Base-by-base conservation (phyloP, 2,888 invertebrate genomes). In the Drosophila borealis region DNA sequence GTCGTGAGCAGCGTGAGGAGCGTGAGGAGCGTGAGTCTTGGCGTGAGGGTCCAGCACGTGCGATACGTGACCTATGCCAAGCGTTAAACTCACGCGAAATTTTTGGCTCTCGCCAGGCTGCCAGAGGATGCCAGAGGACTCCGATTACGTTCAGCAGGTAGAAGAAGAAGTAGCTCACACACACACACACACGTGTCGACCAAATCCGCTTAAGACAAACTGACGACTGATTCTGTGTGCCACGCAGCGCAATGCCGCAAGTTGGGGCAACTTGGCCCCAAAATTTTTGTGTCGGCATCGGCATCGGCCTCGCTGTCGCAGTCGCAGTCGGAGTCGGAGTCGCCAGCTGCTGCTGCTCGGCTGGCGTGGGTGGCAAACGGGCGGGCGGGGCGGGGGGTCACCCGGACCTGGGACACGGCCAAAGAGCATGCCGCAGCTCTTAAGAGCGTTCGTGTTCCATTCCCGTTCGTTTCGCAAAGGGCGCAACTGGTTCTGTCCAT, bases 201-300 rank as follows among this genome's bases (percentile, higher is more conserved):
- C 87, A 80, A 86, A 89, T 84, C 81, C 86, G 88, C 85, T 90
- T 89, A 86, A 82, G 86, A 86, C 85, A 87, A 82, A 90, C 88
- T 83, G 80, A 89, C 90, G 89, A 89, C 90, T 89, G 86, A 89
- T 85, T 85, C 85, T 78, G 80, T 73, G 79, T 73, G 79, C 62
- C 77, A 77, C 67, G 70, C 77, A 56, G 50, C 66, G 71, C 77
- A 51, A 29, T 56, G 69, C 69, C 64, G 71, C 82, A 79, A 83
- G 77, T 84, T 83, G 83, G 81, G 76, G 73, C 76, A 70, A 73
- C 72, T 72, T 74, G 68, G 71, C 69, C 76, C 76, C 76, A 73
- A 76, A 75, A 34, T 37, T 14, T 64, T 56, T 46, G 34, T 62
- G 73, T 73, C 73, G 68, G 68, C 78, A 53, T 73, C 73, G 68